Evolutionary conservation across 2,113 vertebrate species (phyloP), one percentile per base, ranked within the genome.

Genomic region (Polypterus senegalus): DNA sequence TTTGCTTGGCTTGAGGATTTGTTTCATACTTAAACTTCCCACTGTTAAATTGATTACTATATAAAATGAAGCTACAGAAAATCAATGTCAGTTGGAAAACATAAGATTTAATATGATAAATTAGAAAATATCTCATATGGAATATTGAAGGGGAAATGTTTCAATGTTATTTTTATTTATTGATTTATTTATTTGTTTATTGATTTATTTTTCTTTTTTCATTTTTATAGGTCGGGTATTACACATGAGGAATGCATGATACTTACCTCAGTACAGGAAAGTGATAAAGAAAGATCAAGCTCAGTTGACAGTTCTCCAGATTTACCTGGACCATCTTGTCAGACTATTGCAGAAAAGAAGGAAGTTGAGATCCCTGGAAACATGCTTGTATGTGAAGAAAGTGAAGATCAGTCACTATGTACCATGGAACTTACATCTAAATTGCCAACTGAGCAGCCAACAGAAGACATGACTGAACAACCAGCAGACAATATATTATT

Each of bases 211-310:
- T 67, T 46, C 65, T 2, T 67, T 4, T 74, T 3, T 77, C 73
- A 77, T 63, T 71, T 9, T 54, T 73, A 67, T 71, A 90, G 88
- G 59, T 71, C 77, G 75, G 88, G 88, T 61, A 80, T 90, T 77
- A 87, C 87, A 69, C 81, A 74, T 77, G 83, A 85, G 47, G 88
- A 90, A 63, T 88, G 86, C 48, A 9, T 79, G 54, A 81, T 83
- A 54, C 83, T 88, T 51, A 84, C 83, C 64, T 66, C 79, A 66
- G 75, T 65, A 51, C 71, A 83, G 69, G 81, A 67, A 53, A 80
- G 44, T 54, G 71, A 79, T 52, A 77, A 81, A 70, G 77, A 81
- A 61, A 77, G 83, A 65, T 75, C 69, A 56, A 77, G 27, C 63
- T 81, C 82, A 62, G 67, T 77, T 1, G 63, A 71, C 52, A 71